These are phyloP conservation scores for Auanema sp. DNA, from an alignment of 2,888 invertebrate genomes.

Conservation along the genomic window DNA sequence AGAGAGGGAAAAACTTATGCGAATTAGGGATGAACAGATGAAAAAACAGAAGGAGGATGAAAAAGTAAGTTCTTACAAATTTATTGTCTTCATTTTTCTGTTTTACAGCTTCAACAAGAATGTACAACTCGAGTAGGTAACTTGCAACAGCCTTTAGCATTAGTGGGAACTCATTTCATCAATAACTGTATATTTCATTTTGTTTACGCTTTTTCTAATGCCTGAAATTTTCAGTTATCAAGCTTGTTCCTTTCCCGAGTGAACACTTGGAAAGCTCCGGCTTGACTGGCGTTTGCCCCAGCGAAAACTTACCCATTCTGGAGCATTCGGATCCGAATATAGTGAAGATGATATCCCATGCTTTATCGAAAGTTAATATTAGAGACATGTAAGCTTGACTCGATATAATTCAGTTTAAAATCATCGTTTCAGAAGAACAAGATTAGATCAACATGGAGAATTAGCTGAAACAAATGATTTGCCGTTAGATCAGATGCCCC, in stretches of 20 bases:
- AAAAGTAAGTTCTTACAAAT: constrained; percentile 9
- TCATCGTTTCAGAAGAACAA: constrained; percentile 25
- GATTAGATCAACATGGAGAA: constrained; percentile 28
- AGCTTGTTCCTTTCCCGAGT: constrained; percentile 50
- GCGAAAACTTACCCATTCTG: constrained; percentile 25
- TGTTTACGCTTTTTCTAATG: neutral
- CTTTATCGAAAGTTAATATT: constrained; percentile 36
- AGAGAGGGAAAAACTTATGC: constrained; percentile 23
- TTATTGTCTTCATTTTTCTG: constrained; percentile 6
- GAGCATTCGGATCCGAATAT: constrained; percentile 23
- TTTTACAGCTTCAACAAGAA: constrained; percentile 18
- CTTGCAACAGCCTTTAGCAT: constrained; percentile 47
- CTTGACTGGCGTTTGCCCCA: constrained; percentile 30
- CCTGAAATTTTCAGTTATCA: constrained; percentile 33
- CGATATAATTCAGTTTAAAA: neutral
- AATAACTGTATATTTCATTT: constrained; percentile 42
- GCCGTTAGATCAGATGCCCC: constrained; percentile 35
- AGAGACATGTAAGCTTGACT: constrained; percentile 45
- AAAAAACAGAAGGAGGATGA: constrained; percentile 19
- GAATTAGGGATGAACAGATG: constrained; percentile 27
- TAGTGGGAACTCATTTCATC: constrained; percentile 51
- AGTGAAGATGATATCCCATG: constrained; percentile 29
- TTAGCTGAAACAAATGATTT: constrained; percentile 45
- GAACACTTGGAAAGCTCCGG: constrained; percentile 38
- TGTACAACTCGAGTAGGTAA: constrained; percentile 24